Evolutionary conservation across 2,113 vertebrate species (phyloP).

Genomic region (Labeo rohita): DNA sequence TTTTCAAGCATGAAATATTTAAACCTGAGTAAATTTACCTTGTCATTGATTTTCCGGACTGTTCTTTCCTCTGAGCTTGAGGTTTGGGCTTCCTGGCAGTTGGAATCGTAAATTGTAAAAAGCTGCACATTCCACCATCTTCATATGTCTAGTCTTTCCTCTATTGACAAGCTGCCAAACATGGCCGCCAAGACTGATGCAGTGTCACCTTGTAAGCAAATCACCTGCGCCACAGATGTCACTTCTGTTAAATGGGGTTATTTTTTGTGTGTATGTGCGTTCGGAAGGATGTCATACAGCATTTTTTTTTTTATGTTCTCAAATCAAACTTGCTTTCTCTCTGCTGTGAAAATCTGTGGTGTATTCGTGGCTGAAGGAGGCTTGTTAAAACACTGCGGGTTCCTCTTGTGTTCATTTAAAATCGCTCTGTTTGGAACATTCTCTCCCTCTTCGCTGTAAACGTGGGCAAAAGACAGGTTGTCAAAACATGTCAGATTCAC

Average conservation of each 20-base stretch:
- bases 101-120: conserved; percentile 40
- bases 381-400: conserved; percentile 11
- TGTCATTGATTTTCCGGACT: conserved; percentile 34
- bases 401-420: conserved; percentile 1
- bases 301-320: neutral
- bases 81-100: conserved; percentile 31
- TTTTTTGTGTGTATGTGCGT: neutral
- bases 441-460: conserved; percentile 11
- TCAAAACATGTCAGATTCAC: conserved; percentile 41
- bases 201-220: conserved; percentile 56
- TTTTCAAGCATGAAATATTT: conserved; percentile 42
- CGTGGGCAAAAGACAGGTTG: conserved; percentile 30
- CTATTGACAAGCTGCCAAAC: conserved; percentile 59
- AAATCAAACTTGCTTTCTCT: conserved; percentile 36
- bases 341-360: conserved; percentile 27
- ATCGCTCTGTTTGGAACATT: neutral
- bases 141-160: conserved; percentile 53
- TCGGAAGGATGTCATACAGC: conserved; percentile 18
- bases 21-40: conserved; percentile 39
- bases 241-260: conserved; percentile 44
- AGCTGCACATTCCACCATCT: conserved; percentile 36
- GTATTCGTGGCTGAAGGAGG: neutral
- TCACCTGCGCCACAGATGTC: conserved; percentile 53
- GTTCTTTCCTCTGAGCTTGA: conserved; percentile 24
- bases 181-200: conserved; percentile 54